Conservation (phyloP, 2,888 invertebrate genomes). For the Melanostoma scalare region DNA sequence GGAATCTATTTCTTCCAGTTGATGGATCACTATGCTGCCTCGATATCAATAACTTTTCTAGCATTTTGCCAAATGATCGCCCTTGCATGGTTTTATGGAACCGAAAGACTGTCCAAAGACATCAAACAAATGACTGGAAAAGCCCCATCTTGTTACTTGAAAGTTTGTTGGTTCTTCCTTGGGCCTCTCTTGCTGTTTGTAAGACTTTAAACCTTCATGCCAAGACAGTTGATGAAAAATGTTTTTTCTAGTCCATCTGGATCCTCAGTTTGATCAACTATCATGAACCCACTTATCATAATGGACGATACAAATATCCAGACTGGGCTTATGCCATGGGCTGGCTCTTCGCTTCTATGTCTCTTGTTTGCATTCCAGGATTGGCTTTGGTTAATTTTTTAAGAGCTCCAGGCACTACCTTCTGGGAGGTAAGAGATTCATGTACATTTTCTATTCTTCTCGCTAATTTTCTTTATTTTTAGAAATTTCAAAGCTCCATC, state of each 20-base stretch:
- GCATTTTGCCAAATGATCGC: slow-evolving; percentile 97
- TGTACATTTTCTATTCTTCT: background rate
- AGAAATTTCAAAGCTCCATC: slow-evolving; percentile 90
- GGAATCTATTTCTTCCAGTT: slow-evolving; percentile 96
- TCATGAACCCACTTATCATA: slow-evolving; percentile 91
- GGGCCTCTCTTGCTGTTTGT: slow-evolving; percentile 90
- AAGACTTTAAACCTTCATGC: slow-evolving; percentile 75
- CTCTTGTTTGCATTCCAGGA: slow-evolving; percentile 92
- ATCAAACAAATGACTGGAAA: slow-evolving; percentile 95
- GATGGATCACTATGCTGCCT: slow-evolving; percentile 96
- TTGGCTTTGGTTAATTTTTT: slow-evolving; percentile 89
- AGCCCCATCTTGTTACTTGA: slow-evolving; percentile 90
- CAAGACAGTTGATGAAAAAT: background rate
- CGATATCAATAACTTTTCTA: slow-evolving; percentile 94
- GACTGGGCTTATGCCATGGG: slow-evolving; percentile 93
- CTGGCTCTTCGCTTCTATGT: slow-evolving; percentile 92
- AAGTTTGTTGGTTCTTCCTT: slow-evolving; percentile 92
- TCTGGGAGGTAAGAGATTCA: slow-evolving; percentile 86
- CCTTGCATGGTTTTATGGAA: slow-evolving; percentile 96
- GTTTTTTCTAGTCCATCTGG: slow-evolving; percentile 88
- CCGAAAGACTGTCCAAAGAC: slow-evolving; percentile 89
- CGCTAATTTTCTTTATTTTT: background rate
- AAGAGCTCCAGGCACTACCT: slow-evolving; percentile 87
- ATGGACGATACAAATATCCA: slow-evolving; percentile 90
- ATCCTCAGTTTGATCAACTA: slow-evolving; percentile 94